phyloP scores from a whole-genome alignment of 1,140 invertebrate genomes.

The Pygmarrhopalites habei region DNA sequence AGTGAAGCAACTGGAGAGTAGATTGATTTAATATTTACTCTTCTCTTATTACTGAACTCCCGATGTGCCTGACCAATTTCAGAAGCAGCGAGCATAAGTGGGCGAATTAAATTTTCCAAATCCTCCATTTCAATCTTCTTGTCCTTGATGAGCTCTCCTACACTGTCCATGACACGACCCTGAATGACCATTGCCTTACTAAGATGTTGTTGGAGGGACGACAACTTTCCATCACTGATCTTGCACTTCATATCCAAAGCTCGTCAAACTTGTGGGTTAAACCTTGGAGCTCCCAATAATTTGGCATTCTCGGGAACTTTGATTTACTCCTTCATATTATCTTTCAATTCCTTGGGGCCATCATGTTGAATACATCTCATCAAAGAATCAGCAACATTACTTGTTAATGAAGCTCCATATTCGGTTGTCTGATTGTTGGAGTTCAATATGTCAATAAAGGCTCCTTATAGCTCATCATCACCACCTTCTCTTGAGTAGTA shows the following conservation, averaged over 20 bases:
- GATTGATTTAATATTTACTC: background rate
- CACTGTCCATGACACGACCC: slow-evolving; percentile 1
- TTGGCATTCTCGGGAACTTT: slow-evolving; percentile 18
- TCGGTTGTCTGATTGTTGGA: background rate
- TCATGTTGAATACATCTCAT: too few species aligned
- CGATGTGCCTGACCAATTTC: background rate
- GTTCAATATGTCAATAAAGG: background rate
- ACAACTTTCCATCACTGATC: background rate
- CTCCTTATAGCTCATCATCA: too few species aligned
- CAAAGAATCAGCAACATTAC: too few species aligned
- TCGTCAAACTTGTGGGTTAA: slow-evolving; percentile 21
- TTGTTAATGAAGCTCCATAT: background rate
- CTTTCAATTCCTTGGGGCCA: too few species aligned
- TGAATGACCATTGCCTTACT: background rate
- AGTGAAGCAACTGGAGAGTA: slow-evolving; percentile 5
- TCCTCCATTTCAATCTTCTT: slow-evolving; percentile 5
- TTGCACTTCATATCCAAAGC: background rate
- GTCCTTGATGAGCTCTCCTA: background rate
- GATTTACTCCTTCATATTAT: too few species aligned
- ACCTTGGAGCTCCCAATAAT: slow-evolving; percentile 5
- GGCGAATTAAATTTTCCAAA: background rate
- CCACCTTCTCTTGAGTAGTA: too few species aligned
- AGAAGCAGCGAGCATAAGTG: background rate
- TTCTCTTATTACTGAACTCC: background rate
- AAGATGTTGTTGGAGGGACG: background rate